Base-by-base conservation (phyloP, 2,888 invertebrate species). In the Saturnia pavonia region DNA sequence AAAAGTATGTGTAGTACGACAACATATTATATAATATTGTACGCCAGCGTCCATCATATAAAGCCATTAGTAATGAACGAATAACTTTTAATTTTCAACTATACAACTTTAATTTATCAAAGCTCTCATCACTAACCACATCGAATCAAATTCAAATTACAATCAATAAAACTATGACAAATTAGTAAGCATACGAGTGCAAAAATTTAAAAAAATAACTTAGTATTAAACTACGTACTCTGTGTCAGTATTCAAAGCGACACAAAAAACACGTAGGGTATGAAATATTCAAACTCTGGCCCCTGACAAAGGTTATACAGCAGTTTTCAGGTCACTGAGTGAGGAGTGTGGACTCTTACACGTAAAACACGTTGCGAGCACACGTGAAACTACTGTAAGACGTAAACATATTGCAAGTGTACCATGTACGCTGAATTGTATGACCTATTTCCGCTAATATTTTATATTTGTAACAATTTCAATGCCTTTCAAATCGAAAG, bases 281-380 rank as follows among this genome's bases (percentile, higher is more conserved):
- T 78, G 72, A 75, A 77, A 78, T 76, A 78, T 78, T 77, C 78
- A 78, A 70, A 69, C 71, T 68, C 63, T 45, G n/a, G 70, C 70
- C 43, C 27, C 69, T 68, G 65, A 72, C 72, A 72, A 71, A 75
- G 74, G 74, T 74, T 76, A 74, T 72, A 72, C 45, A 45, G 72
- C 70, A 72, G 70, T 73, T 76, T 74, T 75, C 74, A 75, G 77
- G 76, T 77, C 76, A 74, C 71, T 70, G 71, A 71, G 70, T 73
- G 73, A 72, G 69, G 70, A 43, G 70, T 73, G 73, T 72, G 69
- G 70, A 43, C 19, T 25, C 66, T 40, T 67, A 40, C n/a, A 27
- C 65, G 66, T 34, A 27, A 48, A 27, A 40, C 42, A 63, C 51
- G 14, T 12, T 51, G 27, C 66, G 1, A 66, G 42, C 65, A 51